Evolutionary conservation across 92 coral and sea anemone genomes (phyloP).

Genomic region (Virgularia gustaviana): DNA sequence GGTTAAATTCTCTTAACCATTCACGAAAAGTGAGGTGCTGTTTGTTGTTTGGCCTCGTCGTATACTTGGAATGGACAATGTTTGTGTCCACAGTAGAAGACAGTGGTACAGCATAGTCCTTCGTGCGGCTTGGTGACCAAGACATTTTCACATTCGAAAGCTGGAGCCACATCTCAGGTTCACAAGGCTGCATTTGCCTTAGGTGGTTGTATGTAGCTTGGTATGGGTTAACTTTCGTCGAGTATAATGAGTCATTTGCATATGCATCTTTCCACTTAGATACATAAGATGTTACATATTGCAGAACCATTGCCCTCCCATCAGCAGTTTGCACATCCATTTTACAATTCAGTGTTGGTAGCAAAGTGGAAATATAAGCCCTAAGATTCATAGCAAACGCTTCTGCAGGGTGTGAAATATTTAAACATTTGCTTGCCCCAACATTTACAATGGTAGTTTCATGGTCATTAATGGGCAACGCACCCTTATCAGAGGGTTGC

Average conservation of each 20-base stretch:
- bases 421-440: neutral
- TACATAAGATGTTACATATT: neutral
- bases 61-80: too few relatives aligned
- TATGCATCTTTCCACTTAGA: neutral
- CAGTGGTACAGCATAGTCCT: too few relatives aligned
- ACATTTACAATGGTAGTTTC: neutral
- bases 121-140: too few relatives aligned
- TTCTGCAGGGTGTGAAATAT: too few relatives aligned
- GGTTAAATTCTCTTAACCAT: too few relatives aligned
- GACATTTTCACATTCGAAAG: too few relatives aligned
- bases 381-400: neutral
- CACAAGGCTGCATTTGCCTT: too few relatives aligned
- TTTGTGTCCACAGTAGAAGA: too few relatives aligned
- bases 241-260: neutral
- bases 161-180: too few relatives aligned
- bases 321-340: constrained; percentile 1
- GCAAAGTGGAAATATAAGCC: neutral
- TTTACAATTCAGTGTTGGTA: neutral
- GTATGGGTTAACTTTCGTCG: neutral
- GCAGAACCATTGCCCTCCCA: neutral
- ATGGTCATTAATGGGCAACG: neutral
- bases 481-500: neutral
- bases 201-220: constrained; percentile 9
- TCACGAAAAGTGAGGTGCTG: too few relatives aligned
- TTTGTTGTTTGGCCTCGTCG: too few relatives aligned